Conservation (phyloP, 2,888 invertebrate species). For the Temnothorax ravouxi region DNA sequence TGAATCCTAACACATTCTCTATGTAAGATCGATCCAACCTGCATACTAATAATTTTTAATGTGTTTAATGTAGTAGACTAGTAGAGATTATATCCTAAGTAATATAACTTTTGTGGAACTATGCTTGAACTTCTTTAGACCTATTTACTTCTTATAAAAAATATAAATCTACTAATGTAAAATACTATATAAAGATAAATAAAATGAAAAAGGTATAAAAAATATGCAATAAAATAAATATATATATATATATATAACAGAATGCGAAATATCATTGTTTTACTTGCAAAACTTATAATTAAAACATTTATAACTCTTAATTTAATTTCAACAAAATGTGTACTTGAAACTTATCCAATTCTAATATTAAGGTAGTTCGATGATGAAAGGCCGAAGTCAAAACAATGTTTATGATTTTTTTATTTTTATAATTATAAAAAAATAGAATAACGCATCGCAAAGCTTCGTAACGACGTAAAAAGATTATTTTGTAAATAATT, state of each 20-base stretch:
- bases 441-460: no score
- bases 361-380: no score
- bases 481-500: no score
- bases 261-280: background rate
- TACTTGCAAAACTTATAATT: background rate
- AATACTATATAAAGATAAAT: background rate
- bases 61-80: background rate
- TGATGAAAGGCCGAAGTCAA: no score
- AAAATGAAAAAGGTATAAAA: background rate
- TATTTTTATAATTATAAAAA: no score
- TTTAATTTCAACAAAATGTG: background rate
- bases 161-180: background rate
- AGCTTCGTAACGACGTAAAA: no score
- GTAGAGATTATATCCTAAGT: background rate
- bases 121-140: background rate
- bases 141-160: background rate
- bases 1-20: background rate
- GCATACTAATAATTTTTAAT: background rate
- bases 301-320: background rate
- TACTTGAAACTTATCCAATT: background rate
- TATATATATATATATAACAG: background rate
- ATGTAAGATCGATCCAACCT: background rate
- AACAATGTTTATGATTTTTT: no score
- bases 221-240: slow-evolving; percentile 14
- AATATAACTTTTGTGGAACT: background rate